phyloP scores from a whole-genome alignment of 2,113 vertebrate species.

The Mustela nigripes region DNA sequence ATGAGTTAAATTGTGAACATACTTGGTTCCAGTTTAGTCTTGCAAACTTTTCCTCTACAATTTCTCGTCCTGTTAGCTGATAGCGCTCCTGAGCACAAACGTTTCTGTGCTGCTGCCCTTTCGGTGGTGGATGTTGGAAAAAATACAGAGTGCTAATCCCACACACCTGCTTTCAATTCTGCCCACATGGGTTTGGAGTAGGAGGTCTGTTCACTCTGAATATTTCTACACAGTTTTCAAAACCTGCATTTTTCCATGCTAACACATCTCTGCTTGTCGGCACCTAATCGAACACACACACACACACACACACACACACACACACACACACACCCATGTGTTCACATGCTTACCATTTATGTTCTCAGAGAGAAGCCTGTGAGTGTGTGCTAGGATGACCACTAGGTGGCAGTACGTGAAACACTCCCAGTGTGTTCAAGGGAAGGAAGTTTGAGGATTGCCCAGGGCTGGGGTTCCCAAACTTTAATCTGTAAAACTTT shows the following conservation, averaged over 20 bases:
- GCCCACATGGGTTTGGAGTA: constrained; percentile 45
- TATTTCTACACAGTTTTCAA: constrained; percentile 67
- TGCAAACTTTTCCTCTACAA: constrained; percentile 44
- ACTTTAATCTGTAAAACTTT: constrained; percentile 10
- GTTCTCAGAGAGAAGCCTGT: neutral
- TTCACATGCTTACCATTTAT: neutral
- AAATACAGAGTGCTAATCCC: constrained; percentile 49
- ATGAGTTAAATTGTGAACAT: neutral
- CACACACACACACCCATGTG: neutral
- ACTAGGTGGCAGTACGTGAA: constrained; percentile 55
- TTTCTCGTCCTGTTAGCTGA: neutral
- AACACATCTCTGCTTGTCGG: constrained; percentile 50
- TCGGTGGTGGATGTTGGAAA: constrained; percentile 27
- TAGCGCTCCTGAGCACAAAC: neutral
- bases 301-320: neutral
- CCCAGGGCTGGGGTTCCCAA: neutral
- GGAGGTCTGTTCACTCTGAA: constrained; percentile 39
- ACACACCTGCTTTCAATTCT: constrained; percentile 70
- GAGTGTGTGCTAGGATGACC: neutral
- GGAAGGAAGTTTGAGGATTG: neutral
- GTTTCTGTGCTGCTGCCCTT: constrained; percentile 28
- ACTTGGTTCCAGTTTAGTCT: constrained; percentile 9
- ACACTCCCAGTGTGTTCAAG: neutral
- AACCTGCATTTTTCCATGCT: constrained; percentile 65
- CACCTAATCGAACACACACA: neutral